Conservation (phyloP, 1,140 invertebrate species). For the Streblospio benedicti region DNA sequence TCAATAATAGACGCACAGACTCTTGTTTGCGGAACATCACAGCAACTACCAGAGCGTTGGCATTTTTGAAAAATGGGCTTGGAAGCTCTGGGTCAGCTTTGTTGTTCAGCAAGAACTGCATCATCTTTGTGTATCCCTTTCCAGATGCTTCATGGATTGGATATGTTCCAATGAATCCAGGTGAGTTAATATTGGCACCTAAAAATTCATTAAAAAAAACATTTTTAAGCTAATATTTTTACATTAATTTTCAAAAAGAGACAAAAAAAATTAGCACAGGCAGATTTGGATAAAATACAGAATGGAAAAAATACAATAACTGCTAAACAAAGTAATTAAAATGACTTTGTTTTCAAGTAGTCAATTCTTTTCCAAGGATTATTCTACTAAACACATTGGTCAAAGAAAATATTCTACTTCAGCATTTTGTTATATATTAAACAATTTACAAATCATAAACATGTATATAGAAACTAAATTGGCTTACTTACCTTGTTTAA, state of each 20-base stretch:
- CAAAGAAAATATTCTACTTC: not conserved
- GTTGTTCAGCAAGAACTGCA: conserved; percentile 6
- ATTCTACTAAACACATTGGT: too few relatives aligned
- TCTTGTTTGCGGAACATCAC: not conserved
- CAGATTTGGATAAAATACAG: too few relatives aligned
- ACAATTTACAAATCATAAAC: not conserved
- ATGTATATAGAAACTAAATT: too few relatives aligned
- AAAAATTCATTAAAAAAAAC: not conserved
- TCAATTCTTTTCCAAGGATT: too few relatives aligned
- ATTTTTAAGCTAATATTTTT: not conserved
- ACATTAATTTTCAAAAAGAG: too few relatives aligned
- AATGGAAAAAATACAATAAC: too few relatives aligned
- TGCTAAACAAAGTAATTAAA: too few relatives aligned
- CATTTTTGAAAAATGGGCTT: conserved; percentile 12
- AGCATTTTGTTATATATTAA: not conserved
- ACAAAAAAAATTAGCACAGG: too few relatives aligned
- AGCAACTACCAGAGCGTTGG: conserved; percentile 12
- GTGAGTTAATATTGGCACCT: conserved; percentile 14
- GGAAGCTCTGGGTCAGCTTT: conserved; percentile 5
- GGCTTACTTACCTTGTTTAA: conserved; percentile 17
- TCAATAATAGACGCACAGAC: not conserved
- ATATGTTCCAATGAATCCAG: conserved; percentile 10
- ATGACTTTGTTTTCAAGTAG: too few relatives aligned
- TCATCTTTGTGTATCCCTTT: conserved; percentile 12
- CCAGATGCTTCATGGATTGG: conserved; percentile 11